Base-by-base conservation (phyloP, 2,797 vertebrate species). In the Orestias chungarensis region DNA sequence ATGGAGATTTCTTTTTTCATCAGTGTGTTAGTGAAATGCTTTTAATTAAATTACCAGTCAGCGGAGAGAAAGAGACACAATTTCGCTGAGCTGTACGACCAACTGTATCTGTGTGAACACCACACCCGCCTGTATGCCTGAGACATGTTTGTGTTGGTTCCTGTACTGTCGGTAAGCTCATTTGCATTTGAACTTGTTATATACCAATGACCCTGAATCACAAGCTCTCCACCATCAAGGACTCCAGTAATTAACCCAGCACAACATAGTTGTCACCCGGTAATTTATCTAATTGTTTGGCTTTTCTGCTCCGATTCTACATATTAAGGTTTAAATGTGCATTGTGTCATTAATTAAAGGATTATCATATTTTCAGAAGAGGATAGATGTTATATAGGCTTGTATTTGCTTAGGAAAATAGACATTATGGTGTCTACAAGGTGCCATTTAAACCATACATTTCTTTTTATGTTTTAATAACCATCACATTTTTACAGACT, bases 211-310 rank as follows among this genome's bases (percentile, higher is more conserved):
- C 80, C 84, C 70, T 82, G 75, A 84, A 89, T 91, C 87, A 79
- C 72, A 88, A 83, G 75, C 73, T 59, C 70, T 82, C 68, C 65
- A 20, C 81, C 59, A 68, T 55, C 55, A 79, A 85, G 78, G 76
- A 85, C 78, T 86, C 82, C 76, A 74, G 87, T 88, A 93, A 92
- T 93, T 92, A 93, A 93, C 92, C 93, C 86, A 82, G 74, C 81
- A 78, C 89, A 88, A 90, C 87, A 89, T 83, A 83, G 88, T 89
- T 89, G 91, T 93, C 90, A 91, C 80, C 47, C 33, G 8, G 78
- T 93, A 93, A 92, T 92, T 92, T 90, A 88, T 87, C 89, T 92
- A 92, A 93, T 92, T 93, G 91, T 91, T 92, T 91, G 89, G 87
- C 87, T 89, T 90, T 91, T 93, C 92, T 87, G 84, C 81, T 88